A percentile compares a stretch with the other conserved stretches of the same genome.
Evolutionary conservation across 2,797 vertebrate species (phyloP).

Genomic region (Philypnodon macrostomus): DNA sequence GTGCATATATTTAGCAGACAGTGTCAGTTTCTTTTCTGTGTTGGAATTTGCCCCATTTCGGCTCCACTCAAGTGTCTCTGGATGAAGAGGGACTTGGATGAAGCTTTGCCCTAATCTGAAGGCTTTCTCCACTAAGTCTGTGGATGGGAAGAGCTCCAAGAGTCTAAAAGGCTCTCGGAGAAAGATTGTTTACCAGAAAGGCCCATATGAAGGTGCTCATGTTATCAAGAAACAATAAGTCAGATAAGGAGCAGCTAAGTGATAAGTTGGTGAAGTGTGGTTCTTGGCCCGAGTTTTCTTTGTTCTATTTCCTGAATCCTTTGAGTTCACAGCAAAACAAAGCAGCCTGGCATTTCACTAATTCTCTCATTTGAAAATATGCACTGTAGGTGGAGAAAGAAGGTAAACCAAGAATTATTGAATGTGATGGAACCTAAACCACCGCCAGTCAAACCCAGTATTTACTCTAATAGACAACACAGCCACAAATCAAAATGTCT

Average conservation of each 20-base stretch:
- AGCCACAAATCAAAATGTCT: no score
- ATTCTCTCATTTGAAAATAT: constrained; percentile 72
- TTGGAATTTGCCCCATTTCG: constrained; percentile 57
- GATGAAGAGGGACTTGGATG: constrained; percentile 65
- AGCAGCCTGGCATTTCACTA: constrained; percentile 74
- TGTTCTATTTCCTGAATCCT: constrained; percentile 6
- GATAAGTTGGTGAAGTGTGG: constrained; percentile 3
- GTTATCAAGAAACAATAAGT: not conserved
- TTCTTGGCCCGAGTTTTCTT: constrained; percentile 17
- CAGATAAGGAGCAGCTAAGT: constrained; percentile 1
- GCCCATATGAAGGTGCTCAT: not conserved
- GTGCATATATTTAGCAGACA: constrained; percentile 19
- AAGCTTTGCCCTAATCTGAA: constrained; percentile 70
- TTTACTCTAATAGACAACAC: no score
- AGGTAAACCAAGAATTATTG: no score
- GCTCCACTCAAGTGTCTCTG: constrained; percentile 60
- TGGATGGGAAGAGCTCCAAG: constrained; percentile 40
- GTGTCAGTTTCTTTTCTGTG: constrained; percentile 45
- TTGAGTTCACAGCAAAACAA: constrained; percentile 21
- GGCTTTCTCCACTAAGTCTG: constrained; percentile 65
- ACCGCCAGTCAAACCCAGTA: no score
- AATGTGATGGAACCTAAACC: no score
- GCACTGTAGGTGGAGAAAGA: constrained; percentile 30
- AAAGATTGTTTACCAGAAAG: constrained; percentile 19
- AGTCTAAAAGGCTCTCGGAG: constrained; percentile 25